phyloP scores from a whole-genome alignment of 2,113 vertebrate genomes.

The Cephalopholis sonnerati region DNA sequence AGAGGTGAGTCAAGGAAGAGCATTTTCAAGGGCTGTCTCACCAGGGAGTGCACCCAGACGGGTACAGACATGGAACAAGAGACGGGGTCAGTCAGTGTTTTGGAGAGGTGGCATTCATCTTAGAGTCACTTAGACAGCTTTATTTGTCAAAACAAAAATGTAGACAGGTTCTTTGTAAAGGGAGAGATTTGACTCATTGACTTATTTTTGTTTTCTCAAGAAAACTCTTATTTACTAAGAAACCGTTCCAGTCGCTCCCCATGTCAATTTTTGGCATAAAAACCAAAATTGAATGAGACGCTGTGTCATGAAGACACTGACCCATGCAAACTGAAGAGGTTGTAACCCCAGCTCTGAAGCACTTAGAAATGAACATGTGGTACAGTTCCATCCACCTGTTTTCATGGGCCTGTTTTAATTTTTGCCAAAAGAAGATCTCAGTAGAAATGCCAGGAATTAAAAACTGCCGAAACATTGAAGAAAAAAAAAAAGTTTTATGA shows the following conservation, averaged over 20 bases:
- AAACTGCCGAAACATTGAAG: background rate
- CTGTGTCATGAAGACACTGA: background rate
- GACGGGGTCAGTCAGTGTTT: slow-evolving; percentile 33
- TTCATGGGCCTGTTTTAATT: background rate
- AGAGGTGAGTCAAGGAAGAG: slow-evolving; percentile 33
- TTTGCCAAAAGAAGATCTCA: background rate
- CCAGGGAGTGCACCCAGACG: slow-evolving; percentile 24
- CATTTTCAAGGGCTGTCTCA: slow-evolving; percentile 39
- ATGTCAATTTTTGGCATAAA: background rate
- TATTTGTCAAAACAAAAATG: slow-evolving; percentile 32
- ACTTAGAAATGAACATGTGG: background rate
- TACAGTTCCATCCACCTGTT: background rate
- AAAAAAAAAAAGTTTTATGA: background rate
- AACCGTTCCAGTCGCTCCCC: background rate
- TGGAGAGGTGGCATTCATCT: slow-evolving; percentile 38
- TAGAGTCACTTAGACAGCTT: slow-evolving; percentile 29
- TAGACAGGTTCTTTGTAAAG: background rate
- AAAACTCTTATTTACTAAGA: background rate
- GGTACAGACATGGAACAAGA: slow-evolving; percentile 13
- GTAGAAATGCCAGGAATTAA: background rate
- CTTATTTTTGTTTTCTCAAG: background rate
- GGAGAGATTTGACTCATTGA: background rate
- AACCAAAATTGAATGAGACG: background rate
- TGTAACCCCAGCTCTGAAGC: background rate
- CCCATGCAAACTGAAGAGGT: background rate